These are phyloP conservation scores for Kryptopterus vitreolus DNA, from an alignment of 2,797 vertebrate species.

Conservation along the genomic window DNA sequence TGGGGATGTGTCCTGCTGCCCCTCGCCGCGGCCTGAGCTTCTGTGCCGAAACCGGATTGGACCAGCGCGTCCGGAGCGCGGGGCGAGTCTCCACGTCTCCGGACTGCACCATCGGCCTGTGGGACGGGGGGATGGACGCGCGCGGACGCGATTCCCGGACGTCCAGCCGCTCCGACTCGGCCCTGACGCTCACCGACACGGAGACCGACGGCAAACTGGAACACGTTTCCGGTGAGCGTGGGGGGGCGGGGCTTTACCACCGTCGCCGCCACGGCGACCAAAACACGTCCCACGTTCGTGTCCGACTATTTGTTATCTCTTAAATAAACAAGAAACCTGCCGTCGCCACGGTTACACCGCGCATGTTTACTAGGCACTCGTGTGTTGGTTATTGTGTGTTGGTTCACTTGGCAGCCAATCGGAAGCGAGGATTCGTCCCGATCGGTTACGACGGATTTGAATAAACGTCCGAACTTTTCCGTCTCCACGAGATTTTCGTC, in stretches of 20 bases:
- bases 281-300: no score
- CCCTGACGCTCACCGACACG: constrained; percentile 95
- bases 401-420: neutral
- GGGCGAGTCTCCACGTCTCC: constrained; percentile 84
- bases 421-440: neutral
- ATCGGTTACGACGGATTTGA: no score
- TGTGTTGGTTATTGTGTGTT: no score
- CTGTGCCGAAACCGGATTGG: constrained; percentile 95
- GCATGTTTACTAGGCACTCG: no score
- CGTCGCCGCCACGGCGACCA: neutral
- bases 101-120: constrained; percentile 92
- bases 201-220: constrained; percentile 98
- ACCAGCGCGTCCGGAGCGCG: constrained; percentile 86
- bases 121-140: constrained; percentile 91
- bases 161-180: constrained; percentile 97
- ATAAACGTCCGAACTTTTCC: no score
- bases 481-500: no score
- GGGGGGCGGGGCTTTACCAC: neutral
- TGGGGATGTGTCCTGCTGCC: constrained; percentile 92
- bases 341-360: no score
- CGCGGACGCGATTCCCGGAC: constrained; percentile 88
- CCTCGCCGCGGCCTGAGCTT: constrained; percentile 90
- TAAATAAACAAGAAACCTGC: no score
- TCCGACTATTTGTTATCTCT: no score
- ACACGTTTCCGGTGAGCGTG: constrained; percentile 94